Conservation (phyloP, 1,140 invertebrate genomes). For the Oedothorax gibbosus region DNA sequence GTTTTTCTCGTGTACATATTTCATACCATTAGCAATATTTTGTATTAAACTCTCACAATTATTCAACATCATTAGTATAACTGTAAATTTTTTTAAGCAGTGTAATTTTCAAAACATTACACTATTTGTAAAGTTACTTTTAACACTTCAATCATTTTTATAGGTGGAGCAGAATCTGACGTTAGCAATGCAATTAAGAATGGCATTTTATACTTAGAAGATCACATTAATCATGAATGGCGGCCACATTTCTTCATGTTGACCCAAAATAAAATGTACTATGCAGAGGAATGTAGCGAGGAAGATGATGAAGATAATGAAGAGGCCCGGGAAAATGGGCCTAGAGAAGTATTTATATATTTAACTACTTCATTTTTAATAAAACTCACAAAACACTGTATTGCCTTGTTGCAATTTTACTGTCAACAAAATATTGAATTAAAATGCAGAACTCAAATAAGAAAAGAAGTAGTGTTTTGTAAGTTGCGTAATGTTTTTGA, state of each 20-base stretch:
- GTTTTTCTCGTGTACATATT: not conserved
- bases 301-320: slow-evolving; percentile 73
- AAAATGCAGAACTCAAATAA: too few species aligned
- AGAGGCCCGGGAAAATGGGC: slow-evolving; percentile 67
- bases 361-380: not conserved
- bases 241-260: slow-evolving; percentile 96
- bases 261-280: slow-evolving; percentile 88
- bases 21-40: not conserved
- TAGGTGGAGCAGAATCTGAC: slow-evolving; percentile 76
- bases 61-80: not conserved
- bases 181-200: slow-evolving; percentile 90
- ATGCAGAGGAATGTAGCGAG: slow-evolving; percentile 76
- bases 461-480: too few species aligned
- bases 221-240: slow-evolving; percentile 88
- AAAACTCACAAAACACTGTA: too few species aligned
- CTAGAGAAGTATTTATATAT: slow-evolving; percentile 20
- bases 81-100: not conserved
- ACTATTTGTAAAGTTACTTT: not conserved
- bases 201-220: slow-evolving; percentile 90
- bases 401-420: too few species aligned
- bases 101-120: not conserved
- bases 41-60: not conserved
- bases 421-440: too few species aligned
- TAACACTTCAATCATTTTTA: slow-evolving; percentile 14
- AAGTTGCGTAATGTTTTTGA: too few species aligned